Percentiles rank a stretch among this genome's conserved stretches.
These are phyloP conservation scores for Drosophila paulistorum DNA, from an alignment of 1,140 invertebrate species.

Conservation along the genomic window DNA sequence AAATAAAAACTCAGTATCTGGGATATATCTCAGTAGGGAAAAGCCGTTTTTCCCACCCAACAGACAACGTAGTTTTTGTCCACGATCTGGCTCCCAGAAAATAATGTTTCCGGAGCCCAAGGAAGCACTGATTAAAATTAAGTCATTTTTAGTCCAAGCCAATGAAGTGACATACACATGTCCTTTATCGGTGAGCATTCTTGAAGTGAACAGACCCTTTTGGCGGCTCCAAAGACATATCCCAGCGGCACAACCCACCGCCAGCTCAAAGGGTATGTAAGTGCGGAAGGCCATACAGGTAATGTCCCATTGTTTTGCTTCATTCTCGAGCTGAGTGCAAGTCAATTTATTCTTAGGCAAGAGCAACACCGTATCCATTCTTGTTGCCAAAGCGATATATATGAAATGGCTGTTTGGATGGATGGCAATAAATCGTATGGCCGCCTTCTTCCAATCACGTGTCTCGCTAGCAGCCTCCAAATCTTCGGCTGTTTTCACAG, in stretches of 20 bases:
- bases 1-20: slow-evolving; percentile 22
- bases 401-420: slow-evolving; percentile 12
- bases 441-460: slow-evolving; percentile 9
- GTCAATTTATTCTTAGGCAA: background rate
- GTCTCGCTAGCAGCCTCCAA: slow-evolving; percentile 14
- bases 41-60: background rate
- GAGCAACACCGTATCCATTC: slow-evolving; percentile 24
- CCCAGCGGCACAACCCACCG: slow-evolving; percentile 41
- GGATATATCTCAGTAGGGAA: slow-evolving; percentile 19
- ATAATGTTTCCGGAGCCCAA: slow-evolving; percentile 26
- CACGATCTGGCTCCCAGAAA: slow-evolving; percentile 32
- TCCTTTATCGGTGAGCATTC: background rate
- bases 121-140: slow-evolving; percentile 23
- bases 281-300: slow-evolving; percentile 42
- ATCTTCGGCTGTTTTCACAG: background rate
- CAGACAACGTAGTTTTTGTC: slow-evolving; percentile 15
- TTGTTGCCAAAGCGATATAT: slow-evolving; percentile 19
- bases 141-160: slow-evolving; percentile 38
- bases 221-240: slow-evolving; percentile 35
- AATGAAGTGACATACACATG: slow-evolving; percentile 35
- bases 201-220: background rate
- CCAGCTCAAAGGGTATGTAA: background rate
- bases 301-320: background rate
- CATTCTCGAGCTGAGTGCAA: background rate
- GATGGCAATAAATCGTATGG: slow-evolving; percentile 5